phyloP scores from a whole-genome alignment of 2,797 vertebrate species.

The Brachyrhaphis roseni region DNA sequence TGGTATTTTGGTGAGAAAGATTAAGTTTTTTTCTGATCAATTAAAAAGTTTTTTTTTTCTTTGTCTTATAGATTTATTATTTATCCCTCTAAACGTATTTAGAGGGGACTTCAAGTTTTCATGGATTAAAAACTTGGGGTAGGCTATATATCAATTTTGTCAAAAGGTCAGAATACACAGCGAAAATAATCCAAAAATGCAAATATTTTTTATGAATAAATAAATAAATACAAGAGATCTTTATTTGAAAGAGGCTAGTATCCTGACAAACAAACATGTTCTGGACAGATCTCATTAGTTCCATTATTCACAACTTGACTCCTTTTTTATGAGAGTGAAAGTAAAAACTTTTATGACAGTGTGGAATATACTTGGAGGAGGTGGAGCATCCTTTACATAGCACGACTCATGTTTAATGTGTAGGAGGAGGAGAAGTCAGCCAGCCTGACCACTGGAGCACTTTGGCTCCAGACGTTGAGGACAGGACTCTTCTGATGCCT shows the following conservation, averaged over 20 bases:
- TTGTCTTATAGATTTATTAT: background rate
- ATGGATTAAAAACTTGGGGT: background rate
- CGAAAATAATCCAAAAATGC: background rate
- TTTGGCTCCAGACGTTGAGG: conserved; percentile 63
- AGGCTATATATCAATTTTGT: background rate
- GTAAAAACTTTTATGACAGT: conserved; percentile 20
- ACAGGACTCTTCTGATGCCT: conserved; percentile 66
- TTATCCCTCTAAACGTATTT: background rate
- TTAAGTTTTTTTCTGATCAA: background rate
- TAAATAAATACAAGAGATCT: background rate
- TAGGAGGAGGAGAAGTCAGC: conserved; percentile 50
- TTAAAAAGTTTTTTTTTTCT: background rate
- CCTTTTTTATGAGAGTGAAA: conserved; percentile 20
- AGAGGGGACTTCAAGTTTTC: background rate
- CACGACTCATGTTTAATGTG: conserved; percentile 42
- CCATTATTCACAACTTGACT: background rate
- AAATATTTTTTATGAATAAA: background rate
- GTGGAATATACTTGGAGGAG: conserved; percentile 15
- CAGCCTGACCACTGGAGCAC: conserved; percentile 26
- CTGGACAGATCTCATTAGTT: background rate
- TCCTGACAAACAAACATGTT: background rate
- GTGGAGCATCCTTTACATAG: conserved; percentile 9
- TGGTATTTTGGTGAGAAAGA: background rate
- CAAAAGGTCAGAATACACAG: background rate
- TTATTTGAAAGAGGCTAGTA: background rate